phyloP scores from a whole-genome alignment of 2,113 vertebrate genomes.

The Ranitomeya imitator region DNA sequence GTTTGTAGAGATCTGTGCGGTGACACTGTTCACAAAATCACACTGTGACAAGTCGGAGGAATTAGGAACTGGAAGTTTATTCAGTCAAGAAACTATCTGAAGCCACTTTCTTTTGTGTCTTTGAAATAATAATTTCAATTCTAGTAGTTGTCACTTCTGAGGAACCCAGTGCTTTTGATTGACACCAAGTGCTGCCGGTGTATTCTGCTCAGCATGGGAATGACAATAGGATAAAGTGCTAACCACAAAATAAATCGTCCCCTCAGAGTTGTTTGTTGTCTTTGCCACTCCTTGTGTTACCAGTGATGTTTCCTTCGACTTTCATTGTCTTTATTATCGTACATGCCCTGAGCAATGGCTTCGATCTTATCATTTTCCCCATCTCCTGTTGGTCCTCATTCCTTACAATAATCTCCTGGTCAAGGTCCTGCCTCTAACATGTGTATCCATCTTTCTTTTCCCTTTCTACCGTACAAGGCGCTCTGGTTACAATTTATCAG shows the following conservation, averaged over 20 bases:
- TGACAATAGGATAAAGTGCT: background rate
- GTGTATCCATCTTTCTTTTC: slow-evolving; percentile 40
- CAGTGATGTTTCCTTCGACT: background rate
- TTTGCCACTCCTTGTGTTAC: background rate
- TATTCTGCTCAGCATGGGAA: background rate
- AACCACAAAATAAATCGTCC: background rate
- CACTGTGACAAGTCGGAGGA: background rate
- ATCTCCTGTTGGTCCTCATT: background rate
- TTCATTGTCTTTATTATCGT: background rate
- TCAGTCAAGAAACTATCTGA: background rate
- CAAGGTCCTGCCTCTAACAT: background rate
- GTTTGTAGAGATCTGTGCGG: background rate
- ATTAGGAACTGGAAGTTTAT: background rate
- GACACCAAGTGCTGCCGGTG: background rate
- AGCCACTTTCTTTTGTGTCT: background rate
- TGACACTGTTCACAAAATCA: background rate
- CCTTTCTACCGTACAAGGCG: slow-evolving; percentile 54
- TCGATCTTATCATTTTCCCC: background rate
- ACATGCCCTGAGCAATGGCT: background rate
- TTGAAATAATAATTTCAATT: background rate
- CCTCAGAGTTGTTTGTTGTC: background rate
- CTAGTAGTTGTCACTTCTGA: background rate
- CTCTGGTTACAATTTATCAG: slow-evolving; percentile 47
- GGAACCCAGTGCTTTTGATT: background rate
- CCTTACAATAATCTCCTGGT: background rate